Base-by-base conservation (phyloP, 2,113 vertebrate genomes). In the Ancistrus triradiatus region DNA sequence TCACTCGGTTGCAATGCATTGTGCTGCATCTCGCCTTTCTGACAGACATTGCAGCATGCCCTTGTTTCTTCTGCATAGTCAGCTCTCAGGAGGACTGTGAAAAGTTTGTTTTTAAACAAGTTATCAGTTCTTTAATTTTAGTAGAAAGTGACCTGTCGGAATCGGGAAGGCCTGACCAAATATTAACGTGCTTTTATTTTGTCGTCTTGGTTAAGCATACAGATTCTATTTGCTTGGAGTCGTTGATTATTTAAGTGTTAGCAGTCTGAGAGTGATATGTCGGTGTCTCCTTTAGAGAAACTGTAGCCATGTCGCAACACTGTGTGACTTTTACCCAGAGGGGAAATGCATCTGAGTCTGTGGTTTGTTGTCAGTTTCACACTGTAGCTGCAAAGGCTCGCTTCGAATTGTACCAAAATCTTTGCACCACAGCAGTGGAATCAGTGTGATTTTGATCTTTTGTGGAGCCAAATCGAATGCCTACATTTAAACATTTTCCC, bases 321-420 rank as follows among this genome's bases (percentile, higher is more conserved):
- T 66, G 66, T 66, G 59, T 67, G 64, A 64, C 61, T 63, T 57
- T 69, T 55, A 50, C 60, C 68, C 62, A 49, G 40, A 66, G 74
- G 65, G 77, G 71, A 74, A 78, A 74, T 66, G 70, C 66, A 64
- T 72, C 59, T 57, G 38, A 76, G 37, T 51, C 69, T 78, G 77
- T 69, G 74, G 74, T 78, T 76, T 72, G 58, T 44, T 67, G 59
- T 68, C 27, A 66, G 70, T 76, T 78, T 75, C 70, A 52, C 68
- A 76, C 70, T 76, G 68, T 76, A 76, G 73, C 70, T 74, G 46
- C 62, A 76, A 67, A 43, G 49, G 49, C 60, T 66, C 58, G 48
- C 65, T 72, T 68, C 72, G 62, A 73, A 74, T 78, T 55, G 68
- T 65, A 69, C 66, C 63, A 69, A 78, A 66, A 70, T 72, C 57